Base-by-base conservation (phyloP, 2,797 vertebrate species). In the Acropternis orthonyx region DNA sequence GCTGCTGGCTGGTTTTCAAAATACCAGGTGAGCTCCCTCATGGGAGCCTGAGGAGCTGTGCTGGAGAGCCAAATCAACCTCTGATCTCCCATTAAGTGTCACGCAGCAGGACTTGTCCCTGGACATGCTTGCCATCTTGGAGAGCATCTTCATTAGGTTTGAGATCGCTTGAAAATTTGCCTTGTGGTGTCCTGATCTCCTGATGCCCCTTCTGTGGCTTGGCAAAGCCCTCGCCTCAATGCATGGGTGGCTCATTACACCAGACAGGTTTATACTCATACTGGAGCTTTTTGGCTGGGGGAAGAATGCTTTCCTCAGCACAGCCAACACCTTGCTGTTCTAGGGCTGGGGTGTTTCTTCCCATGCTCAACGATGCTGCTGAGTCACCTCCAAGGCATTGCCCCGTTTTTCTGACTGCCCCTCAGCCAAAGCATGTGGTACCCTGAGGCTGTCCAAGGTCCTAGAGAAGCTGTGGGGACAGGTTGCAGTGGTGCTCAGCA, bases 121-220 rank as follows among this genome's bases (percentile, higher is more conserved):
- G 46, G 41, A 27, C 1, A 0, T 1, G 1, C 20, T 79, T 28
- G 7, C 1, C 56, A 1, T 49, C 59, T 58, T 37, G 59, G 14
- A 73, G 4, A 76, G 3, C 22, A 58, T 43, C 36, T 49, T 72
- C 71, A 41, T 32, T 9, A 37, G 34, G 21, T 76, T 73, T 69
- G 72, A 88, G 46, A 43, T 14, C 14, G 6, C 52, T 73, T 62
- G 51, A 37, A 79, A n/a, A 49, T 49, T 34, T 85, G 51, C 16
- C 41, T 67, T 39, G 63, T 1, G 0, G 36, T 36, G 34, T 19
- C 49, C 23, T 37, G 9, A 4, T 21, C 54, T 54, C 28, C 58
- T 21, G 23, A 10, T 59, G 22, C 54, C 1, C 3, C 28, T 22
- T 14, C 26, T 51, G 26, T 16, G 43, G 52, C 63, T 61, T 49